Evolutionary conservation across 2,888 invertebrate genomes (phyloP).

Genomic region (Dione vanillae): DNA sequence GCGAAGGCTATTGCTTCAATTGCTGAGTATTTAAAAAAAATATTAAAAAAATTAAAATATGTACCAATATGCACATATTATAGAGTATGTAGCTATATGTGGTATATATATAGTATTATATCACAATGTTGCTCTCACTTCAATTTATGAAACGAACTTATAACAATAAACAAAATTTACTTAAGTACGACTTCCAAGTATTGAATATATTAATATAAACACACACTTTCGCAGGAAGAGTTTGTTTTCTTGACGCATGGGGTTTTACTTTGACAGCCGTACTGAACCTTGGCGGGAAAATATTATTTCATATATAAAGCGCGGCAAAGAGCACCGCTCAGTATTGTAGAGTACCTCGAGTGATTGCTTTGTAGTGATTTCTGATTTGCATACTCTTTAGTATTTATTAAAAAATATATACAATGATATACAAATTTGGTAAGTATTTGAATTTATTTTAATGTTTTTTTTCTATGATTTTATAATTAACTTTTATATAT

Average conservation of each 20-base stretch:
- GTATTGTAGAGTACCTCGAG: slow-evolving; percentile 23
- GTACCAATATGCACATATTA: too few relatives aligned
- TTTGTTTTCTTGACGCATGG: slow-evolving; percentile 40
- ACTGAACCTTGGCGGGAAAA: slow-evolving; percentile 33
- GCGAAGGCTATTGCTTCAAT: neutral
- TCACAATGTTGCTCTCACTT: too few relatives aligned
- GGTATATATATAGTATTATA: too few relatives aligned
- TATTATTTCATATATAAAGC: slow-evolving; percentile 41
- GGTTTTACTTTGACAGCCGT: slow-evolving; percentile 39
- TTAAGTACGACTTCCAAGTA: slow-evolving; percentile 27
- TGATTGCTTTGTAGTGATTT: slow-evolving; percentile 14
- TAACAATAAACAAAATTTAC: neutral
- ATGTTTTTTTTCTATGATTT: slow-evolving; percentile 6
- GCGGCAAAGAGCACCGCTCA: slow-evolving; percentile 27
- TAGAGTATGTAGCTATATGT: too few relatives aligned
- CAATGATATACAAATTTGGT: slow-evolving; percentile 43
- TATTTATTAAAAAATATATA: neutral
- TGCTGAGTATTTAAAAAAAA: too few relatives aligned
- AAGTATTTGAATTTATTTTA: slow-evolving; percentile 27
- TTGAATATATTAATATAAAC: neutral
- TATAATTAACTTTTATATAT: neutral
- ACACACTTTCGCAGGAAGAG: slow-evolving; percentile 29
- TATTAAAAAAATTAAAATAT: too few relatives aligned
- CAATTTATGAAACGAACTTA: too few relatives aligned
- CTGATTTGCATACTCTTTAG: neutral